Evolutionary conservation across 2,888 invertebrate genomes (phyloP).

Genomic region (Cephus rjabovi): DNA sequence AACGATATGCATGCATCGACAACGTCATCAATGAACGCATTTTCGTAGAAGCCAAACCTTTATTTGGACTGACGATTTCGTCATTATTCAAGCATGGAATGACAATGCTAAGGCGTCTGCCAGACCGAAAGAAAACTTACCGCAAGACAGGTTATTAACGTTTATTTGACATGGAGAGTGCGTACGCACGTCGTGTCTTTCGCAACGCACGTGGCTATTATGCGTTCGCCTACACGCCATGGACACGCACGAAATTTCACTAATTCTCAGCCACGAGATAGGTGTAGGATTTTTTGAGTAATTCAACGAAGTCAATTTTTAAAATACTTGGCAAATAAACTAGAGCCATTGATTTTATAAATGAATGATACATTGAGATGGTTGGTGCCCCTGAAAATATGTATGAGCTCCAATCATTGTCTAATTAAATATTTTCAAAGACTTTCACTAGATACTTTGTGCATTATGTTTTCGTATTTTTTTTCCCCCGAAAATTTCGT

Average conservation of each 20-base stretch:
- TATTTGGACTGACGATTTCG: neutral
- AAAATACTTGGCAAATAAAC: neutral
- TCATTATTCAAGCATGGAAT: neutral
- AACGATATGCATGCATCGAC: neutral
- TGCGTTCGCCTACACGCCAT: neutral
- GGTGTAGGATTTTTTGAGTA: neutral
- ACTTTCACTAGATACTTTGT: neutral
- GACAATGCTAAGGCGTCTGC: neutral
- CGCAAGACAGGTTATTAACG: constrained; percentile 21
- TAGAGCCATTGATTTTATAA: neutral
- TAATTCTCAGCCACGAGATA: neutral
- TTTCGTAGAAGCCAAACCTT: neutral
- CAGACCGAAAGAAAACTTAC: neutral
- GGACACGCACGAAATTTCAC: constrained; percentile 17
- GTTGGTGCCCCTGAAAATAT: neutral
- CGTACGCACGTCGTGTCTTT: constrained; percentile 29
- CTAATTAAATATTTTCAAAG: neutral
- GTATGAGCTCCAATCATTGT: neutral
- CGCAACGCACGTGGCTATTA: constrained; percentile 20
- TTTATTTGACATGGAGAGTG: constrained; percentile 36
- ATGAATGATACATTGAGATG: neutral
- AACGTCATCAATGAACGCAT: neutral
- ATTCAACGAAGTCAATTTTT: neutral
- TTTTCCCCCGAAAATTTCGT: neutral
- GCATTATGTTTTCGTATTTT: neutral